Base-by-base conservation (phyloP, 2,113 vertebrate species). In the Chelonoidis abingdonii region DNA sequence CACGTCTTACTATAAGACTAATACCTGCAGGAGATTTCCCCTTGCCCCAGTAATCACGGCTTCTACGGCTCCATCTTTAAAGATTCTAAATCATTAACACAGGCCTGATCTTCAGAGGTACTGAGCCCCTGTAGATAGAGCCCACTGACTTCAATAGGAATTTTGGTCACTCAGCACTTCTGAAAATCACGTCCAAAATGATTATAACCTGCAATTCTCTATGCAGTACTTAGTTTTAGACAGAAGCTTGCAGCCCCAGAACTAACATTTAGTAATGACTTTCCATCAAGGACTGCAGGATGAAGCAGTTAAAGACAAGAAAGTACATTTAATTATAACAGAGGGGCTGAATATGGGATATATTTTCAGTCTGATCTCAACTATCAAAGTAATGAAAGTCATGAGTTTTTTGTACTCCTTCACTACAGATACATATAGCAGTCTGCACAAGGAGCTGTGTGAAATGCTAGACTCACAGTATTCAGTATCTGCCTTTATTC, bases 21-120 rank as follows among this genome's bases (percentile, higher is more conserved):
- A 98, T 98, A 98, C 97, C 97, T 97, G 97, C 97, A 98, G 96
- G 97, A 98, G 97, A 92, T 98, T 97, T 98, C 92, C 97, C 95
- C 95, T 62, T 97, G 96, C 95, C 96, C 95, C 95, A 95, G 95
- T 87, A 49, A 96, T 87, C 97, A 59, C 93, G 84, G 94, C 95
- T 94, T 91, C 94, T 94, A 78, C 94, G 50, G 92, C 94, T 97
- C 95, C 91, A 31, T 89, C 94, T 88, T 89, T 90, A 88, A 86
- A 94, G 93, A 35, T 50, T 93, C 83, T 57, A 69, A 35, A 86
- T 91, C 89, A 90, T 93, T 96, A 94, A 90, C 88, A 75, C 56
- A 35, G 82, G 78, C 87, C 47, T 89, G 92, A 38, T 94, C 96
- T 97, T 84, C 86, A 83, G 21, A 91, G 89, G 85, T 29, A 2